Conservation (phyloP, 2,888 invertebrate species). For the Epiblema foenella region DNA sequence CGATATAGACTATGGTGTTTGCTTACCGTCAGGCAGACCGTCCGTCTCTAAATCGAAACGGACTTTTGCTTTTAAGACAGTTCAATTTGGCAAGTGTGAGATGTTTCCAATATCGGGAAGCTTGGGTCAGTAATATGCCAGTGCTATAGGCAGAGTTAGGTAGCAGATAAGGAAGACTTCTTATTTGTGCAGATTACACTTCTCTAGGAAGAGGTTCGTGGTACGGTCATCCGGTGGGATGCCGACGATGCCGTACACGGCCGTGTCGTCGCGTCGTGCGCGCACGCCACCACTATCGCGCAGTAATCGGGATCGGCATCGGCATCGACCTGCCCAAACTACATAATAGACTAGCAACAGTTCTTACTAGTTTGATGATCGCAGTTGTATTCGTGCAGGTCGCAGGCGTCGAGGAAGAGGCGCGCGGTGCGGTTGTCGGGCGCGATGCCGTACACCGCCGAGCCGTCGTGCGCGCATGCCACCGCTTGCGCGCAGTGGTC, state of each 20-base stretch:
- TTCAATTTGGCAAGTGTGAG: no score
- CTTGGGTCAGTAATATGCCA: no score
- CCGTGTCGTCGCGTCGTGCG: constrained; percentile 67
- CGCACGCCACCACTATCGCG: constrained; percentile 62
- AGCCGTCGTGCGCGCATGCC: constrained; percentile 70
- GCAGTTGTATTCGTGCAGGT: constrained; percentile 78
- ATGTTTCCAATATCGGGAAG: no score
- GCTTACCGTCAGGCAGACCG: no score
- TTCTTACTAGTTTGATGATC: constrained; percentile 52
- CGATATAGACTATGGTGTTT: no score
- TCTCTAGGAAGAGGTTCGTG: constrained; percentile 68
- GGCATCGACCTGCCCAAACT: background rate
- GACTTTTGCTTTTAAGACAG: no score
- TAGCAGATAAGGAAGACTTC: no score
- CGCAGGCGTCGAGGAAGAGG: constrained; percentile 72
- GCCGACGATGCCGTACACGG: constrained; percentile 67
- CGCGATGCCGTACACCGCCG: constrained; percentile 63
- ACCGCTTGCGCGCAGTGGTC: constrained; percentile 53
- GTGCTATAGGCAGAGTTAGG: constrained; percentile 68
- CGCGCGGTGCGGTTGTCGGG: constrained; percentile 63
- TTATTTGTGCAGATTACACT: constrained; percentile 77
- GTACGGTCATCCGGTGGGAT: constrained; percentile 63
- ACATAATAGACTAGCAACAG: background rate
- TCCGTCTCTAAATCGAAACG: no score
- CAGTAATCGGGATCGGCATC: constrained; percentile 10